Conservation (phyloP, 2,888 invertebrate genomes). For the Cactoblastis cactorum region DNA sequence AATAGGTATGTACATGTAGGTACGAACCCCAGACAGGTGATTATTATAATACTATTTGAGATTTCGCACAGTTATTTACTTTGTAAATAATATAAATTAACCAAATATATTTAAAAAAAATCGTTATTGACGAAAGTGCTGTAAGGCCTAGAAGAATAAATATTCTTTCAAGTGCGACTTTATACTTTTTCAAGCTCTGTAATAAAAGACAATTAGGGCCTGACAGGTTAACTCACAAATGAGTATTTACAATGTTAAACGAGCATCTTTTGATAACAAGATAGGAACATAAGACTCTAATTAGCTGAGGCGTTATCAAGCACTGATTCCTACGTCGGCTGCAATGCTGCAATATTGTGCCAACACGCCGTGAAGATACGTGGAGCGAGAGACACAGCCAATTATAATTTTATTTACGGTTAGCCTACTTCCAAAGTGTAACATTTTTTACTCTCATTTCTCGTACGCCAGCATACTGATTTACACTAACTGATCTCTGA, state of each 20-base stretch:
- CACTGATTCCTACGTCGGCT: conserved; percentile 23
- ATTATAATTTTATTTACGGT: conserved; percentile 46
- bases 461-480: conserved; percentile 12
- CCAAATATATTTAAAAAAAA: no score
- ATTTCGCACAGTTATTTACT: no score
- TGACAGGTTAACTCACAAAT: not conserved
- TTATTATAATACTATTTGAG: no score
- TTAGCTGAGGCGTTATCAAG: conserved; percentile 27
- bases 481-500: conserved; percentile 4
- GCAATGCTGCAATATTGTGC: conserved; percentile 26
- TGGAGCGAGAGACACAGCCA: conserved; percentile 36
- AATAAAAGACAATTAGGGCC: no score
- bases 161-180: no score
- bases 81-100: no score
- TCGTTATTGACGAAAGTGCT: no score
- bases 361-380: conserved; percentile 39
- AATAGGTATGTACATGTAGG: no score
- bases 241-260: not conserved
- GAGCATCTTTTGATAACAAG: conserved; percentile 8
- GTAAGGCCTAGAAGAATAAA: no score
- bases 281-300: conserved; percentile 22
- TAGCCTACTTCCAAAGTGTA: conserved; percentile 37
- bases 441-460: conserved; percentile 28
- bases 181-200: no score
- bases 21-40: no score